These are phyloP conservation scores for Chironomus tepperi DNA, from an alignment of 1,140 invertebrate genomes.

Conservation along the genomic window DNA sequence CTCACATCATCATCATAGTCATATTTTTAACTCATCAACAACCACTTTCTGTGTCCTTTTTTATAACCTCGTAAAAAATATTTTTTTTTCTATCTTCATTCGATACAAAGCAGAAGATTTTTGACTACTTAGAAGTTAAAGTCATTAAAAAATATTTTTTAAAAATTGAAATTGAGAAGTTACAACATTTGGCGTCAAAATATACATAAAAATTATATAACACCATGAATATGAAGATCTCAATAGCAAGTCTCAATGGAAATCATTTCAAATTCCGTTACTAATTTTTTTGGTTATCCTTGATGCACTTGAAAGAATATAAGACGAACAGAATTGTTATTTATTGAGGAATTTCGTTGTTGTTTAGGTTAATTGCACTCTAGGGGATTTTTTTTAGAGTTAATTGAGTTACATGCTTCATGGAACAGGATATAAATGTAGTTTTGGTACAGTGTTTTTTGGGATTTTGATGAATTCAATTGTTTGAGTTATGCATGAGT, in stretches of 20 bases:
- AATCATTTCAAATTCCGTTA: neutral
- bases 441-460: too few relatives aligned
- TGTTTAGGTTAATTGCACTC: neutral
- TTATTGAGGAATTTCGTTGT: too few relatives aligned
- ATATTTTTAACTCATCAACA: too few relatives aligned
- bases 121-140: neutral
- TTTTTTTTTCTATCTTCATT: too few relatives aligned
- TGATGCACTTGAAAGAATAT: neutral
- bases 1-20: too few relatives aligned
- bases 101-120: too few relatives aligned
- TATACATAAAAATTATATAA: slow-evolving; percentile 3
- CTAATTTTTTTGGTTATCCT: neutral
- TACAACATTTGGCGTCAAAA: slow-evolving; percentile 4
- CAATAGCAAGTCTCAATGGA: neutral
- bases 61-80: too few relatives aligned
- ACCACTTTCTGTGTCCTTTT: too few relatives aligned
- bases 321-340: neutral
- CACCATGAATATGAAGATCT: neutral
- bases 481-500: too few relatives aligned
- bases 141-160: neutral
- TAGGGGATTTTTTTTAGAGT: neutral
- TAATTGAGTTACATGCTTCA: too few relatives aligned
- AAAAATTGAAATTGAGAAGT: neutral
- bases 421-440: too few relatives aligned
- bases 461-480: too few relatives aligned